Percentiles rank a stretch among this genome's conserved stretches.
phyloP scores from a whole-genome alignment of 2,888 invertebrate species.

The Ganaspis brasiliensis region DNA sequence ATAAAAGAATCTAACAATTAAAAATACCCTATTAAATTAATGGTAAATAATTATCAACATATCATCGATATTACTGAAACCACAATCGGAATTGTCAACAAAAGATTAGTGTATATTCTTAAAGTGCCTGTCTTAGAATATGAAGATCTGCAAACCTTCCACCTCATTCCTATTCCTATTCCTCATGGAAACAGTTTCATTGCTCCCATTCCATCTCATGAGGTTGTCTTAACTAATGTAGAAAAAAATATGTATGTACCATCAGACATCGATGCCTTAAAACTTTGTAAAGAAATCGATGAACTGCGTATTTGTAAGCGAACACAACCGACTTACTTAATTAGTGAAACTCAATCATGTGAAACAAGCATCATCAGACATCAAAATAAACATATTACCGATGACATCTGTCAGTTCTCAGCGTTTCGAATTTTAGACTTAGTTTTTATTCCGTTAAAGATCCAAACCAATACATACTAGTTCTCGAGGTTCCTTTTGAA shows the following conservation, averaged over 20 bases:
- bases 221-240: neutral
- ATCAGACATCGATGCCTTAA: neutral
- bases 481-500: neutral
- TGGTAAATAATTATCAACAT: neutral
- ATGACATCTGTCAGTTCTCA: neutral
- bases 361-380: neutral
- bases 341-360: neutral
- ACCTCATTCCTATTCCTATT: conserved; percentile 13
- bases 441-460: neutral
- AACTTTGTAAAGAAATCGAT: neutral
- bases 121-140: neutral
- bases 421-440: neutral
- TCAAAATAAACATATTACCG: neutral
- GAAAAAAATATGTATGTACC: no score
- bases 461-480: neutral
- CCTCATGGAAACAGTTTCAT: neutral
- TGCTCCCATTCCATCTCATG: neutral
- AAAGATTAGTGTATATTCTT: neutral
- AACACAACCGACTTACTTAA: neutral
- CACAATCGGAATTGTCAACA: neutral
- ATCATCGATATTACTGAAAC: neutral
- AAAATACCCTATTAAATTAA: conserved; percentile 5
- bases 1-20: neutral
- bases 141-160: neutral
- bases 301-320: neutral